Percentiles rank a stretch among this genome's conserved stretches.
These are phyloP conservation scores for Pithys albifrons DNA, from an alignment of 2,113 vertebrate species.

Conservation along the genomic window DNA sequence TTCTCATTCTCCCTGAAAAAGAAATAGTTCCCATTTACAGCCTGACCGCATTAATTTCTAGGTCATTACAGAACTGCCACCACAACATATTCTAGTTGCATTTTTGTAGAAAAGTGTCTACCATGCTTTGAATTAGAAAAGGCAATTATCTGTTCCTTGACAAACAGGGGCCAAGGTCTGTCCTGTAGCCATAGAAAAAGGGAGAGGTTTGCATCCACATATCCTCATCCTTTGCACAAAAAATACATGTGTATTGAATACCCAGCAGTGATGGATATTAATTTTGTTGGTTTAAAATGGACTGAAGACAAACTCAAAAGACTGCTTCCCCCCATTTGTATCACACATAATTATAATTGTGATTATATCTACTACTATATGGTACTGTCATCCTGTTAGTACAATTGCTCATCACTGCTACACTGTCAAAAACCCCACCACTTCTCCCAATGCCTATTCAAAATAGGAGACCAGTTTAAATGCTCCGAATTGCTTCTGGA, in stretches of 20 bases:
- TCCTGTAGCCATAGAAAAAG: neutral
- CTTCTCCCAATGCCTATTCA: neutral
- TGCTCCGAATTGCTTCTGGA: neutral
- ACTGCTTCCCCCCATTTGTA: neutral
- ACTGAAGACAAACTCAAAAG: neutral
- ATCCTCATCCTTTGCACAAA: neutral
- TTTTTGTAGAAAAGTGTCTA: neutral
- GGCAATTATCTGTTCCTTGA: neutral
- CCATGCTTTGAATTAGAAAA: neutral
- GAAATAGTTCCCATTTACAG: slow-evolving; percentile 31
- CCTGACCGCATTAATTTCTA: slow-evolving; percentile 19
- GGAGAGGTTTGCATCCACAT: fast-evolving
- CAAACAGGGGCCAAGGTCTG: neutral
- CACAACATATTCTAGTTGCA: neutral
- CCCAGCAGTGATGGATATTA: neutral
- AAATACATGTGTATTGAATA: fast-evolving
- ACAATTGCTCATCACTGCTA: neutral
- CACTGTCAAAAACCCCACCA: neutral
- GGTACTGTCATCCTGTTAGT: neutral
- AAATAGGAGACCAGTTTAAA: neutral
- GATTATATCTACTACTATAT: neutral
- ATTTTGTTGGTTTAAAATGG: neutral
- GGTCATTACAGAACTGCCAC: neutral
- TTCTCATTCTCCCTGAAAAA: neutral
- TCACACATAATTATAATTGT: neutral